Conservation (phyloP, 2,113 vertebrate species). For the Triplophysa tibetana region DNA sequence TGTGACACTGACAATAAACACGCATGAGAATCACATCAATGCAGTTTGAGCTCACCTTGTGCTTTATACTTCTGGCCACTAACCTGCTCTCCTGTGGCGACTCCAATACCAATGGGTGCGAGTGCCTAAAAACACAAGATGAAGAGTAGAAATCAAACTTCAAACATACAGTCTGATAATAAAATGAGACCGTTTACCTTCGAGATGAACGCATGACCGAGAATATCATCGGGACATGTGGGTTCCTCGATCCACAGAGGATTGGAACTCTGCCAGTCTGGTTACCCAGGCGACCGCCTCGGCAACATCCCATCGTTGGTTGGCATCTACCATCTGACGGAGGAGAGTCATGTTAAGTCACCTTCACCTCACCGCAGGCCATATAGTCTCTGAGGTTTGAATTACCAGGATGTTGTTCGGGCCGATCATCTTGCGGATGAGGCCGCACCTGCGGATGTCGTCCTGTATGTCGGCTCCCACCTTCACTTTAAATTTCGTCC, state of each 20-base stretch:
- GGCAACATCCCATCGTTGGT: slow-evolving; percentile 80
- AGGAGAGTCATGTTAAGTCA: background rate
- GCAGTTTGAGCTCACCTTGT: background rate
- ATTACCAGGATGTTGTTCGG: slow-evolving; percentile 72
- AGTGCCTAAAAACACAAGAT: slow-evolving; percentile 72
- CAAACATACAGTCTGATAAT: background rate
- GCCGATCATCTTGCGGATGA: slow-evolving; percentile 75
- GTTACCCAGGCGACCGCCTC: slow-evolving; percentile 77
- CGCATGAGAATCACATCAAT: background rate
- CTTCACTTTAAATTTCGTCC: slow-evolving; percentile 83
- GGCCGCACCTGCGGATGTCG: slow-evolving; percentile 73
- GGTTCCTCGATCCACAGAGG: slow-evolving; percentile 81
- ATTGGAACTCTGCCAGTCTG: slow-evolving; percentile 76
- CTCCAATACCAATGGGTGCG: slow-evolving; percentile 74
- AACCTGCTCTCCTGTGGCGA: slow-evolving; percentile 80
- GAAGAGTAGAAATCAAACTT: slow-evolving; percentile 1
- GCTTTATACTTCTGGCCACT: slow-evolving; percentile 53
- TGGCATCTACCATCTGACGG: slow-evolving; percentile 82
- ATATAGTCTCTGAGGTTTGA: background rate
- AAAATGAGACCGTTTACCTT: slow-evolving; percentile 64
- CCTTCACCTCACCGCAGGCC: too few relatives aligned
- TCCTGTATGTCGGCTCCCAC: slow-evolving; percentile 77
- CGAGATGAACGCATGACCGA: slow-evolving; percentile 77
- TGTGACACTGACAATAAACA: slow-evolving; percentile 71
- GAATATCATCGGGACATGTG: slow-evolving; percentile 81